Base-by-base conservation (phyloP, 2,797 vertebrate genomes). In the Enteromius argenteus region DNA sequence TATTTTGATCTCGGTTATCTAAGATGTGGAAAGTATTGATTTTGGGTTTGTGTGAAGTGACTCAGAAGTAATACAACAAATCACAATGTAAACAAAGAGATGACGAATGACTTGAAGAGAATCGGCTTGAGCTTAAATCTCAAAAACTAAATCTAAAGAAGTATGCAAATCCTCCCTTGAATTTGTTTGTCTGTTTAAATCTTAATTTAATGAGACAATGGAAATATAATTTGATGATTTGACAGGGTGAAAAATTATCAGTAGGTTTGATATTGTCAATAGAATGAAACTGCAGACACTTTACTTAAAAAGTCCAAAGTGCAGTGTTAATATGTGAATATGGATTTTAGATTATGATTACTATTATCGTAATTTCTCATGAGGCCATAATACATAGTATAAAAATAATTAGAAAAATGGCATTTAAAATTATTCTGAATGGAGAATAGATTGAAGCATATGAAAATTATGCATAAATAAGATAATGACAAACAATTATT, bases 11-110 rank as follows among this genome's bases (percentile, higher is more conserved):
- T 56, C 2, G 0, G 64, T 32, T 15, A 71, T 71, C 15, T 30
- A 19, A 81, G 35, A 81, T 15, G 21, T 37, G 44, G 35, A 21
- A 42, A 71, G 35, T 44, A 80, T 71, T 58, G 66, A 80, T 71
- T 80, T 56, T 71, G 35, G 17, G 15, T 8, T 27, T 19, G 32
- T 27, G 21, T 71, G 79, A 81, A 37, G 44, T 21, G 23, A 39
- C 56, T 39, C 21, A 6, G 37, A 58, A 42, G 4, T 30, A 44
- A 72, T 42, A 60, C 15, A 71, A 30, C 32, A 39, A 60, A 62
- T 2, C 19, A 42, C 0, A 19, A 51, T 69, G 66, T 1, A 42
- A 80, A 69, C 5, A 49, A 32, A 44, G 37, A 37, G 39, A 42
- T 17, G 17, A 32, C 21, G 19, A 53, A 42, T 27, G n/a, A 21